phyloP scores from a whole-genome alignment of 2,797 vertebrate genomes.

The Cuniculus paca region DNA sequence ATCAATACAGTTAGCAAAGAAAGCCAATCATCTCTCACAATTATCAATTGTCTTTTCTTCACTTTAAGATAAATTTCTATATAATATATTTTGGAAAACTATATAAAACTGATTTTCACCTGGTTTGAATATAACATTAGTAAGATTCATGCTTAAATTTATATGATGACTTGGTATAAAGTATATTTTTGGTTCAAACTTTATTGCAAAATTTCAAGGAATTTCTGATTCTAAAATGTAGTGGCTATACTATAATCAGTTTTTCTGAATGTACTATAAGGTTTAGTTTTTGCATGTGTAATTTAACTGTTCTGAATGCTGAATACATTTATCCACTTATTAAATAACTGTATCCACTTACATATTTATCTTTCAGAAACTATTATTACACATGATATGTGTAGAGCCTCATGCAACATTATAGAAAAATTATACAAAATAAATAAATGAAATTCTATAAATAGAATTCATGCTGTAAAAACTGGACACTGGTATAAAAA shows the following conservation, averaged over 20 bases:
- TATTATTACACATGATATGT: not conserved
- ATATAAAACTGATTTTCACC: not conserved
- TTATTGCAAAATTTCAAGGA: not conserved
- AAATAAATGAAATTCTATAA: not conserved
- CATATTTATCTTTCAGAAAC: not conserved
- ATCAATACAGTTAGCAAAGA: not conserved
- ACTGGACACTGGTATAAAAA: not conserved
- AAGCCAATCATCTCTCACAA: not conserved
- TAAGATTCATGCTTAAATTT: not conserved
- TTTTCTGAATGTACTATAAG: not conserved
- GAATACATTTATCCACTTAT: not conserved
- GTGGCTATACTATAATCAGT: not conserved
- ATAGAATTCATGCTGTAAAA: not conserved
- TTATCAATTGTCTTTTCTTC: not conserved
- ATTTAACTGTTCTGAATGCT: not conserved
- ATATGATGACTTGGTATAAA: constrained; percentile 5
- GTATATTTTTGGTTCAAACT: not conserved
- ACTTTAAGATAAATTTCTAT: not conserved
- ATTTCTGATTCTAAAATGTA: not conserved
- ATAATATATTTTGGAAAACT: not conserved
- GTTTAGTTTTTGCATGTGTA: not conserved
- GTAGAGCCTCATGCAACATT: not conserved
- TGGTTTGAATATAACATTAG: not conserved
- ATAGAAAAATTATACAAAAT: not conserved
- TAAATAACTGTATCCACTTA: not conserved